These are phyloP conservation scores for Conistra vaccinii DNA, from an alignment of 2,888 invertebrate species.

Conservation along the genomic window DNA sequence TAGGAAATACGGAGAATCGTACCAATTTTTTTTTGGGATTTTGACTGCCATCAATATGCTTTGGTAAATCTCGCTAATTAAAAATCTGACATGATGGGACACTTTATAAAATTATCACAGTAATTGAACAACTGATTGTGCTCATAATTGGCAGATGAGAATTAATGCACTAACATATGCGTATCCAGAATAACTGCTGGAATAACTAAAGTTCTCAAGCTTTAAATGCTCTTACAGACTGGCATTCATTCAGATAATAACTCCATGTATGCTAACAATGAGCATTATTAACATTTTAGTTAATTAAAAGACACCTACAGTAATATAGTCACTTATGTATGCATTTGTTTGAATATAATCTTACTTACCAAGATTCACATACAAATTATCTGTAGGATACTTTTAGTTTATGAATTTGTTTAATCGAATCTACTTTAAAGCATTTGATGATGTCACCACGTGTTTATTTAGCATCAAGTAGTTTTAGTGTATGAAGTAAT, in stretches of 20 bases:
- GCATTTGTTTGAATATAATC: conserved; percentile 38
- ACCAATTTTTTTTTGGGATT: neutral
- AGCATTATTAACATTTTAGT: conserved; percentile 63
- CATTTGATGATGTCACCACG: conserved; percentile 17
- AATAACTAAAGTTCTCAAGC: conserved; percentile 61
- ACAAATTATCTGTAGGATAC: conserved; percentile 1
- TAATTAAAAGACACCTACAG: conserved; percentile 58
- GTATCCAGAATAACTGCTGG: conserved; percentile 53
- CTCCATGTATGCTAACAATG: conserved; percentile 64
- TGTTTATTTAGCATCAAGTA: neutral
- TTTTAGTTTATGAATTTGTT: neutral
- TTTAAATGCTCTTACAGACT: conserved; percentile 52
- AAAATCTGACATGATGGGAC: neutral
- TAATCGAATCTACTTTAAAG: conserved; percentile 3
- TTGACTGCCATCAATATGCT: neutral
- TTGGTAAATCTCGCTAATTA: neutral
- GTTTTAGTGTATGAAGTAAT: neutral
- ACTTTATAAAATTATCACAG: neutral
- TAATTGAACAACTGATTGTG: neutral
- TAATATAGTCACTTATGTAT: conserved; percentile 36
- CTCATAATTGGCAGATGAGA: conserved; percentile 16
- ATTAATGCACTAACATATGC: conserved; percentile 22
- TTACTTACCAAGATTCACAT: conserved; percentile 30
- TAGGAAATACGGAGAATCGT: neutral
- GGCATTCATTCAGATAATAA: conserved; percentile 62